Conservation (phyloP, 2,113 vertebrate species). For the Halcyon malimbica region DNA sequence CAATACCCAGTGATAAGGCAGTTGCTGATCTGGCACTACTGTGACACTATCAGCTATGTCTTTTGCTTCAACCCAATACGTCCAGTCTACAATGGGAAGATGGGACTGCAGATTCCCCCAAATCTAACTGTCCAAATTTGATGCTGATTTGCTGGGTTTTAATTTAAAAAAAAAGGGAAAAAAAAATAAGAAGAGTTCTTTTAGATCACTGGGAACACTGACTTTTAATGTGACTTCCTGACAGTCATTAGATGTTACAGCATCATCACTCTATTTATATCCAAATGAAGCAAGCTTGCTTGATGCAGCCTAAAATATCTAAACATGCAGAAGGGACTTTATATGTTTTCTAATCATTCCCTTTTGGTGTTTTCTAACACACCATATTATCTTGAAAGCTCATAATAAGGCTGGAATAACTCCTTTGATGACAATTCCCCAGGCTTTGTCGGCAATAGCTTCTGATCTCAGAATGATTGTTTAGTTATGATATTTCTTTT, state of each 20-base stretch:
- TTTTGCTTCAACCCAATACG: not conserved
- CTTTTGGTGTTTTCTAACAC: not conserved
- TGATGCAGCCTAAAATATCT: not conserved
- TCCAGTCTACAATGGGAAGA: not conserved
- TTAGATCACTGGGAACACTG: not conserved
- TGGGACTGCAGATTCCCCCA: not conserved
- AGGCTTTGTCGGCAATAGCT: not conserved
- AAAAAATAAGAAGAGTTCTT: not conserved
- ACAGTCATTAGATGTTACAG: not conserved
- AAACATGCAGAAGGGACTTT: not conserved
- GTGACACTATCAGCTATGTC: not conserved
- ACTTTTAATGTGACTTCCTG: not conserved
- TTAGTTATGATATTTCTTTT: conserved; percentile 11
- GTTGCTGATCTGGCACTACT: not conserved
- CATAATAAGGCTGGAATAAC: conserved; percentile 14
- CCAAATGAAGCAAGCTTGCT: not conserved
- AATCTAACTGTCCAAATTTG: not conserved
- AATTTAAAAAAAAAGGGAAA: not conserved
- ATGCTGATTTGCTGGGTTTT: not conserved
- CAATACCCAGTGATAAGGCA: not conserved
- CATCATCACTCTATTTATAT: not conserved
- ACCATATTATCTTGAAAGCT: not conserved
- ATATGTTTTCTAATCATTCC: not conserved
- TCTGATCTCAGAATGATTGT: conserved; percentile 17
- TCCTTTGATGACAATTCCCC: conserved; percentile 19